Conservation (phyloP, 2,888 invertebrate genomes). For the Clusia tigrina region DNA sequence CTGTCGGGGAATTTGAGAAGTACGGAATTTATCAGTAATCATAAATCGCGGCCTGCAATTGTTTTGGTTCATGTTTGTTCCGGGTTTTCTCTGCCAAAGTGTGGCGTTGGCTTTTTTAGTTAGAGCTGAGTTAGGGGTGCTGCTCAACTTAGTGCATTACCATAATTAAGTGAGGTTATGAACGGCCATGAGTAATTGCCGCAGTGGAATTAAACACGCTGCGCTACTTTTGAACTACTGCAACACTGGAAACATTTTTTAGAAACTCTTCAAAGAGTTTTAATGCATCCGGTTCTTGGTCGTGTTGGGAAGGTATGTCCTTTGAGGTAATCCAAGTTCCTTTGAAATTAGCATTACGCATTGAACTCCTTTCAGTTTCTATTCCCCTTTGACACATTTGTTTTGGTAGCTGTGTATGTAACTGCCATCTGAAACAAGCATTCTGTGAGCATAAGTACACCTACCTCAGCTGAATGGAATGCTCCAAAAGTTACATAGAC, state of each 20-base stretch:
- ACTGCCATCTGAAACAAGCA: no score
- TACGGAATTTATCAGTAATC: constrained; percentile 32
- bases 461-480: no score
- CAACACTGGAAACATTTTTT: not conserved
- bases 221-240: not conserved
- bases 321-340: no score
- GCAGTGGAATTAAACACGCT: constrained; percentile 25
- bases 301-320: no score
- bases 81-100: not conserved
- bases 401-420: no score
- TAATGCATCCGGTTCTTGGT: no score
- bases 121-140: not conserved
- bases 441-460: no score
- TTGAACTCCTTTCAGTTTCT: no score
- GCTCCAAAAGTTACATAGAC: no score
- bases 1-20: constrained; percentile 37
- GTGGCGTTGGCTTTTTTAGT: not conserved
- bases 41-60: constrained; percentile 17
- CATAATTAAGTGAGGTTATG: constrained; percentile 26
- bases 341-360: no score
- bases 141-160: not conserved
- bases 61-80: not conserved
- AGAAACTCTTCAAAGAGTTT: no score
- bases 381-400: no score
- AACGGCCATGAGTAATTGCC: constrained; percentile 30